A percentile compares a stretch with the other conserved stretches of the same genome.
Conservation (phyloP, 2,888 invertebrate genomes). For the Leptopilina syphax region DNA sequence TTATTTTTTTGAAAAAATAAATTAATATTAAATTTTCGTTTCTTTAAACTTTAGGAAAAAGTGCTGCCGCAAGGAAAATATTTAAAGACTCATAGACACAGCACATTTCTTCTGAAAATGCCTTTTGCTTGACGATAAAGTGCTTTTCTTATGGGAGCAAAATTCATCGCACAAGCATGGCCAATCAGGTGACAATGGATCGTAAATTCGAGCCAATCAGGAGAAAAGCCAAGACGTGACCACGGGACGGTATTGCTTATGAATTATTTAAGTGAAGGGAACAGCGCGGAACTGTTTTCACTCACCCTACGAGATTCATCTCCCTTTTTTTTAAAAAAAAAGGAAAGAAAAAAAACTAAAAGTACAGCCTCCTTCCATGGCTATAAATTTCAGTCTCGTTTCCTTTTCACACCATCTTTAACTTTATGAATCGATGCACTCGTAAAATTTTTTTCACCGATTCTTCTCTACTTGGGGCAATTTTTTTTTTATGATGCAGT, state of each 20-base stretch:
- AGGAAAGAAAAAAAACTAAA: constrained; percentile 5
- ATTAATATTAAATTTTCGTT: too few relatives aligned
- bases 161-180: constrained; percentile 71
- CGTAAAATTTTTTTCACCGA: background rate
- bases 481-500: too few relatives aligned
- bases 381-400: constrained; percentile 41
- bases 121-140: constrained; percentile 64
- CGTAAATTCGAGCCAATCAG: constrained; percentile 75
- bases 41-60: too few relatives aligned
- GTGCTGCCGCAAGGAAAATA: background rate
- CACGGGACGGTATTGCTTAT: constrained; percentile 73
- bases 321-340: background rate
- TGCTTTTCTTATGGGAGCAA: constrained; percentile 67
- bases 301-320: constrained; percentile 46
- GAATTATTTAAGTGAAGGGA: constrained; percentile 72
- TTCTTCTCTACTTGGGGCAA: background rate
- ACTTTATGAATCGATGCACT: background rate
- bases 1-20: too few relatives aligned
- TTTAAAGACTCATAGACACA: background rate
- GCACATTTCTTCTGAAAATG: constrained; percentile 19
- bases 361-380: constrained; percentile 32
- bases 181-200: constrained; percentile 75
- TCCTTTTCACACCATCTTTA: constrained; percentile 20
- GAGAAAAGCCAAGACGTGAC: constrained; percentile 71
- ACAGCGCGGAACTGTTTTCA: constrained; percentile 54